Evolutionary conservation across 2,113 vertebrate genomes (phyloP).

Genomic region (Syngnathus floridae): DNA sequence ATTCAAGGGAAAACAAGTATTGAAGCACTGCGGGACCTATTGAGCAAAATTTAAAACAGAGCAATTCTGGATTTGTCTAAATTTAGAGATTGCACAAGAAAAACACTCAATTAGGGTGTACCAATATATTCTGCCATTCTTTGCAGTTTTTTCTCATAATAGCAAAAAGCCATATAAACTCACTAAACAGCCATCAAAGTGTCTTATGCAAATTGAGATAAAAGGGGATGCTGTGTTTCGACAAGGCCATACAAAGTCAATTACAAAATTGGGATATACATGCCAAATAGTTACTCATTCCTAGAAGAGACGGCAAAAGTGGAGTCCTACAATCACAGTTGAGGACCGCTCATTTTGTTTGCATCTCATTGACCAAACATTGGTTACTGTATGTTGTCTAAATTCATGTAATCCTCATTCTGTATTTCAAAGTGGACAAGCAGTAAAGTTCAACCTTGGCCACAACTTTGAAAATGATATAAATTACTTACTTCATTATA

Average conservation of each 20-base stretch:
- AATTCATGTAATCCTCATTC: not conserved
- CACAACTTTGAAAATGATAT: not conserved
- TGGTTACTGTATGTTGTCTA: too few species aligned
- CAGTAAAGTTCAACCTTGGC: not conserved
- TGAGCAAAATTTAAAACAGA: not conserved
- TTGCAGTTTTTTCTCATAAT: not conserved
- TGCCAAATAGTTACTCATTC: not conserved
- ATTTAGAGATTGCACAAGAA: not conserved
- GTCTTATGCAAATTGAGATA: constrained; percentile 9
- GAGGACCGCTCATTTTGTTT: not conserved
- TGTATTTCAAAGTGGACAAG: not conserved
- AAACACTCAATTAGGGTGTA: not conserved
- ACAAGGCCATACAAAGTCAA: not conserved
- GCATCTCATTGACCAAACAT: not conserved
- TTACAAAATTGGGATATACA: constrained; percentile 6
- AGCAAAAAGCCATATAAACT: not conserved
- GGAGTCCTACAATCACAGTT: not conserved
- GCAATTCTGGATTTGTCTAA: not conserved
- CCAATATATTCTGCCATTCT: too few species aligned
- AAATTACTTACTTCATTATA: too few species aligned
- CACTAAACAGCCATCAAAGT: constrained; percentile 3
- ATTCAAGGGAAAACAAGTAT: not conserved
- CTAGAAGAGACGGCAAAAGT: too few species aligned
- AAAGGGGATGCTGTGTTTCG: not conserved
- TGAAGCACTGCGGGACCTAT: not conserved